Base-by-base conservation (phyloP, 2,888 invertebrate genomes). In the Philereme vetulata region DNA sequence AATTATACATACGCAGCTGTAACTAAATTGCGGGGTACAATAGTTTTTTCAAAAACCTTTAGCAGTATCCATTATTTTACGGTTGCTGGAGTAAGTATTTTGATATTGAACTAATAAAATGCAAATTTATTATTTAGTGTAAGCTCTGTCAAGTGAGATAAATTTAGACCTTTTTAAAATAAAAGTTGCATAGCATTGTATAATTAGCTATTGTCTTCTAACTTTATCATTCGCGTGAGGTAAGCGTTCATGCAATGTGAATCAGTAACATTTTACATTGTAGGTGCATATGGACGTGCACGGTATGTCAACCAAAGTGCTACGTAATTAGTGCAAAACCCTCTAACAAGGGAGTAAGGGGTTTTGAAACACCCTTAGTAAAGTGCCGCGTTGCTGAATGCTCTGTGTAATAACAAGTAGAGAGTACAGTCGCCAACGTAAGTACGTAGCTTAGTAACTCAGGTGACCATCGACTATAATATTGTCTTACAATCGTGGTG, bases 241-340 rank as follows among this genome's bases (percentile, higher is more conserved):
- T 59, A 44, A 50, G 49, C 49, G 10, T 53, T 48, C 21, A 42
- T 49, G 36, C 32, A 46, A 33, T 40, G 11, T 43, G 57, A 65
- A 62, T 55, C 44, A 61, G 52, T 42, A 40, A 60, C 66, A 65
- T 47, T 45, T 44, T 62, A 59, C 56, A 21, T 10, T 42, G 57
- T 45, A 58, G 52, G 56, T 46, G 40, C 8, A 2, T 56, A 42
- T 10, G 32, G 38, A 46, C 6, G 47, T 8, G 33, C 8, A 49
- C 33, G 34, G 33, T 40, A 6, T 66, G 62, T 68, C 72, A 72
- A 66, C 67, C 60, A 63, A 70, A 71, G 70, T 67, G 63, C 62
- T 50, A 56, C 66, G 80, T 80, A 87, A 87, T 87, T 88, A 86
- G 81, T 76, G 84, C 72, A 73, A 77, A 80, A 80, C 68, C 72